These are phyloP conservation scores for Phallusia fumigata DNA, from an alignment of 23 tunicate species.

Conservation along the genomic window DNA sequence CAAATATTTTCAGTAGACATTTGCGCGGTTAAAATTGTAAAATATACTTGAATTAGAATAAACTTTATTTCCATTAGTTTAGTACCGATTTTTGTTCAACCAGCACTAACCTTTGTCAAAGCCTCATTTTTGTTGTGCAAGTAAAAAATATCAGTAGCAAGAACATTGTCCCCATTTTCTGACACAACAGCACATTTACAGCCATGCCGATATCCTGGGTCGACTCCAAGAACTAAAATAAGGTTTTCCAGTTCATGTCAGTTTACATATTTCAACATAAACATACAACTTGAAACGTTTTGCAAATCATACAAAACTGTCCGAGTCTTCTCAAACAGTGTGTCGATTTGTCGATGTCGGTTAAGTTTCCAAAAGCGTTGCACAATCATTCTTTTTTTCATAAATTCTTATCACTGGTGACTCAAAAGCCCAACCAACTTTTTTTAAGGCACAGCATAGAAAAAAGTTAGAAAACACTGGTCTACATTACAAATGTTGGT, in stretches of 20 bases:
- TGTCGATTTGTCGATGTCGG: too few species aligned
- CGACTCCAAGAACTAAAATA: slow-evolving; percentile 71
- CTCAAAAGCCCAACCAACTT: too few species aligned
- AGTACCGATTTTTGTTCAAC: not conserved
- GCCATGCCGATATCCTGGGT: slow-evolving; percentile 87
- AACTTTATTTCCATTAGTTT: not conserved
- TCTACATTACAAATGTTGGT: too few species aligned
- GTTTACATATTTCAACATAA: not conserved
- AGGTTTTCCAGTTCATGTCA: not conserved
- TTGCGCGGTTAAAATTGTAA: too few species aligned
- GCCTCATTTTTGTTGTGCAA: slow-evolving; percentile 11
- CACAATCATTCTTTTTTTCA: too few species aligned
- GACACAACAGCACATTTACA: slow-evolving; percentile 96
- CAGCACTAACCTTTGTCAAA: not conserved
- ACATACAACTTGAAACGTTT: too few species aligned
- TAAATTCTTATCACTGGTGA: too few species aligned
- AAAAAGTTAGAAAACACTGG: too few species aligned
- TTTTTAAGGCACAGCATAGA: too few species aligned
- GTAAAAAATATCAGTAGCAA: slow-evolving; percentile 66
- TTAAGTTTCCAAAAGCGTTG: too few species aligned
- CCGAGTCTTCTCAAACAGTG: not conserved
- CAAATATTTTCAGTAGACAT: too few species aligned
- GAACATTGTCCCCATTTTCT: slow-evolving; percentile 46
- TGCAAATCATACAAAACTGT: not conserved
- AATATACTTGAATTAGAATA: not conserved